These are phyloP conservation scores for Rhizomys pruinosus DNA, from an alignment of 2,113 vertebrate species.

Conservation along the genomic window DNA sequence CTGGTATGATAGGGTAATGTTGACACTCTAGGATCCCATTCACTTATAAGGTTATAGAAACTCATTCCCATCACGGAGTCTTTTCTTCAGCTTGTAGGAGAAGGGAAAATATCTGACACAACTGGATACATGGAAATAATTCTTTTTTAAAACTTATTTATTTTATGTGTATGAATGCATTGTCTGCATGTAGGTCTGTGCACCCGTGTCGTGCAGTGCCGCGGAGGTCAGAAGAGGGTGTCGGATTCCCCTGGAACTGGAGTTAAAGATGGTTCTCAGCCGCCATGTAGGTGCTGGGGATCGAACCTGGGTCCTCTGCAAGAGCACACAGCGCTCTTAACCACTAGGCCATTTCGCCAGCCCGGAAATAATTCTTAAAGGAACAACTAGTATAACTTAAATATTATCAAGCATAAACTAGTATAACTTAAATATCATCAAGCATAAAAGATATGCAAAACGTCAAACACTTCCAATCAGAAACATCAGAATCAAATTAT, in stretches of 20 bases:
- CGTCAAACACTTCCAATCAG: background rate
- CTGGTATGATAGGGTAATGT: background rate
- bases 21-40: slow-evolving; percentile 1
- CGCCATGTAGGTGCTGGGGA: too few relatives aligned
- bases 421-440: slow-evolving; percentile 40
- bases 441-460: slow-evolving; percentile 12
- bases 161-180: too few relatives aligned
- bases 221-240: too few relatives aligned
- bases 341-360: too few relatives aligned
- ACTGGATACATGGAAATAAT: background rate
- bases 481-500: slow-evolving; percentile 42
- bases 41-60: slow-evolving; percentile 24
- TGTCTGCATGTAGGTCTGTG: too few relatives aligned
- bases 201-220: too few relatives aligned
- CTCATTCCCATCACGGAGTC: background rate
- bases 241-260: too few relatives aligned
- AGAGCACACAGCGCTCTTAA: too few relatives aligned
- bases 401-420: slow-evolving; percentile 23
- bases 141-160: too few relatives aligned
- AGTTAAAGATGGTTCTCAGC: too few relatives aligned
- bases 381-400: slow-evolving; percentile 10
- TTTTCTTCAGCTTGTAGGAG: background rate
- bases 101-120: background rate
- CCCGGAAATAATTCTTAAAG: slow-evolving; percentile 12
- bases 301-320: too few relatives aligned